These are phyloP conservation scores for Eumaeus atala DNA, from an alignment of 1,140 invertebrate species.

Conservation along the genomic window DNA sequence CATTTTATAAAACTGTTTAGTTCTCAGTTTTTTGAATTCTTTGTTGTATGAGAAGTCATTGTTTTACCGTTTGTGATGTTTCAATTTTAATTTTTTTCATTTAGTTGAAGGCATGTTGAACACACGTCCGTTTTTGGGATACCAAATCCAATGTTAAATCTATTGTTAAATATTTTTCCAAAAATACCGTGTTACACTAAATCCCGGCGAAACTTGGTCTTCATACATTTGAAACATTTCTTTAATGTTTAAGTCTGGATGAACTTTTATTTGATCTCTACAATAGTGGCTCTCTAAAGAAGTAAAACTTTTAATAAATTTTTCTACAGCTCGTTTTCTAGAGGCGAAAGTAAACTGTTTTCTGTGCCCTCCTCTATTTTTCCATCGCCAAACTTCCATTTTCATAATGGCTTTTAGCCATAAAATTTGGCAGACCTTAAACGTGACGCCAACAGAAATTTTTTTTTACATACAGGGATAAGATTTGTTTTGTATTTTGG, in stretches of 20 bases:
- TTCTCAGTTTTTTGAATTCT: slow-evolving; percentile 13
- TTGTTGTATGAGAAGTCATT: slow-evolving; percentile 7
- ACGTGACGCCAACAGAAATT: too few relatives aligned
- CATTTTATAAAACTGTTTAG: slow-evolving; percentile 12
- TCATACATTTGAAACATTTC: slow-evolving; percentile 4
- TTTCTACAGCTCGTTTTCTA: slow-evolving; percentile 15
- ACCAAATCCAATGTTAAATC: slow-evolving; percentile 14
- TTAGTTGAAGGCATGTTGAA: slow-evolving; percentile 12
- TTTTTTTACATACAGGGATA: too few relatives aligned
- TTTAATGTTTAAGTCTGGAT: slow-evolving; percentile 3
- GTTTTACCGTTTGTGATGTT: slow-evolving; percentile 6
- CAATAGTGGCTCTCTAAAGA: slow-evolving; percentile 20
- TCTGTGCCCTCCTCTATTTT: slow-evolving; percentile 12
- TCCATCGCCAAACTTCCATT: background rate
- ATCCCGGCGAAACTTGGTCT: slow-evolving; percentile 8
- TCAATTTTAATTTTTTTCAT: slow-evolving; percentile 14
- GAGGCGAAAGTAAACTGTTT: slow-evolving; percentile 2
- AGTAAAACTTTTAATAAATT: slow-evolving; percentile 18
- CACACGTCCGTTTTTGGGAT: slow-evolving; percentile 10
- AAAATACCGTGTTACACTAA: slow-evolving; percentile 11
- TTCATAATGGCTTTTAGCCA: too few relatives aligned
- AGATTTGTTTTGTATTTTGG: too few relatives aligned
- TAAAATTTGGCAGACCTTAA: too few relatives aligned
- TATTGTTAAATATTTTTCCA: slow-evolving; percentile 3
- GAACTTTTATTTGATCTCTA: slow-evolving; percentile 10